Evolutionary conservation across 2,797 vertebrate species (phyloP), one percentile per base, ranked within the genome.

Genomic region (Discoglossus pictus): DNA sequence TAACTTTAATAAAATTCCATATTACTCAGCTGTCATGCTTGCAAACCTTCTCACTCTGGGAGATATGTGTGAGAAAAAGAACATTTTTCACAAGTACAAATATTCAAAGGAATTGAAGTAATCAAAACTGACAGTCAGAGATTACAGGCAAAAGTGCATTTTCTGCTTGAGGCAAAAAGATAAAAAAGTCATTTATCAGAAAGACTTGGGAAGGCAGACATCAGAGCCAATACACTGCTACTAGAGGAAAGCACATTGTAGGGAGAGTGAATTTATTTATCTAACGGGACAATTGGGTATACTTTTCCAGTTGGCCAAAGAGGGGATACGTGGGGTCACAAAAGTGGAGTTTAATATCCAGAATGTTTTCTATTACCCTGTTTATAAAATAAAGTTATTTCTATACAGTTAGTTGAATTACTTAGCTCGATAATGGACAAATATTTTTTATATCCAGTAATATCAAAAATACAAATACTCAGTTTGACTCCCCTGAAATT

Each of bases 161-260:
- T 81, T 82, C 76, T 79, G 74, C 80, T 82, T 60, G 61, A 82
- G 71, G 78, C 81, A 63, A 75, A n/a, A 83, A 80, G 60, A 83
- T 64, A 78, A 58, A 73, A 72, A 70, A 68, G 53, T 75, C 76
- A 81, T 83, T 87, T 74, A 73, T 76, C 64, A 76, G 68, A 68
- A 75, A 53, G 79, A 47, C 65, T 70, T 39, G 72, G 71, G 76
- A 74, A 78, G 67, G 71, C 75, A 73, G 72, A 68, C 65, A 74
- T 74, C 73, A 68, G 73, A 73, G 76, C 80, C 70, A 73, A 79
- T 82, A 77, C n/a, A n/a, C n/a, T n/a, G n/a, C n/a, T 77, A 63
- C 76, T 78, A 65, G 67, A 65, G 68, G 75, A 78, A 68, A 73
- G 70, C 55, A 71, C 52, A 48, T 74, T 71, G 74, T 56, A 27